Base-by-base conservation (phyloP, 2,888 invertebrate genomes). In the Hofmannophila pseudospretella region DNA sequence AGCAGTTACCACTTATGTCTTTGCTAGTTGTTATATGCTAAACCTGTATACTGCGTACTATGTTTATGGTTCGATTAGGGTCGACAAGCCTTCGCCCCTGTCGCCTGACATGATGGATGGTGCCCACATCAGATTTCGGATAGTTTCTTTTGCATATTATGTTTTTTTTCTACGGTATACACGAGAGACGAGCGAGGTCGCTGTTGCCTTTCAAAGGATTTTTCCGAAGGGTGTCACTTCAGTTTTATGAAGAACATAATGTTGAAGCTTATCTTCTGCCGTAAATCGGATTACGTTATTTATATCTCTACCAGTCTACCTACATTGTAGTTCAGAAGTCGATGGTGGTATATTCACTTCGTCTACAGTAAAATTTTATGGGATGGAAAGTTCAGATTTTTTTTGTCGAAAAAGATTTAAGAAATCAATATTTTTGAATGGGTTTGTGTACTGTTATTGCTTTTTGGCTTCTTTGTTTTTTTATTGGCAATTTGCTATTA, bases 61-160 rank as follows among this genome's bases (percentile, higher is more conserved):
- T 67, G 62, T 68, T 68, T 67, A 64, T 65, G 56, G 59, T 80
- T 80, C 79, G 80, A 84, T 82, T 82, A 81, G 80, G 82, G 81
- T 76, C 76, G 82, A 77, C 80, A 75, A 76, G 78, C 72, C 71
- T 73, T 67, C 73, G 60, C 65, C 72, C 73, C 70, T 79, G 80
- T 81, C 81, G 66, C 61, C 58, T 67, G 49, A 46, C 43, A 78
- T 82, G 82, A 84, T 84, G 72, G 80, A 84, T 84, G 73, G 58
- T 56, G 59, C 69, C 57, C 65, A 72, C 72, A 73, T 74, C 72
- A 73, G 75, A 79, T 80, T 82, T 75, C 57, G 70, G 70, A 71
- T 76, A 75, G 72, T 77, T 78, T 72, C n/a, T 73, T 60, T 67
- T 69, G 64, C 64, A 67, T 71, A 65, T 64, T 58, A 63, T 64